A percentile compares a stretch with the other conserved stretches of the same genome.
phyloP scores from a whole-genome alignment of 2,888 invertebrate genomes.

The Sipha maydis region DNA sequence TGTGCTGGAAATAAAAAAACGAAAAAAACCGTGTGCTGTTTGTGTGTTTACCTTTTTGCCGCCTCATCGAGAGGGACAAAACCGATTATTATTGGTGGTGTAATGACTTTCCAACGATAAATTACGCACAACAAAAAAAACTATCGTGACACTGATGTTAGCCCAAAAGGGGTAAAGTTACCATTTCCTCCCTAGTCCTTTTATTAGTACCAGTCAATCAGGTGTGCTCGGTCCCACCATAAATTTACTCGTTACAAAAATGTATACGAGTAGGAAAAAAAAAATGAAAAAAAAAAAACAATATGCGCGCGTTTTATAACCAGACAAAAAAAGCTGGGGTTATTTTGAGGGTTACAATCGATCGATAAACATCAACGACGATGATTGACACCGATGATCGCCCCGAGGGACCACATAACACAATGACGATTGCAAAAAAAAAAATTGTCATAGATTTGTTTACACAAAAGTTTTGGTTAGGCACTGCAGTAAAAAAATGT shows the following conservation, averaged over 20 bases:
- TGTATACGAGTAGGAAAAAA: neutral
- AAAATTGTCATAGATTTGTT: conserved; percentile 57
- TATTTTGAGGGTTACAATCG: conserved; percentile 59
- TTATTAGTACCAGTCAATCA: conserved; percentile 61
- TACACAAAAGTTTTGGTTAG: conserved; percentile 58
- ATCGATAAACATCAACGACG: conserved; percentile 62
- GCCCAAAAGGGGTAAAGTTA: conserved; percentile 60
- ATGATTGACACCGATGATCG: conserved; percentile 62
- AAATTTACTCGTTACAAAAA: conserved; percentile 59
- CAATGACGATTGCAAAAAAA: conserved; percentile 54
- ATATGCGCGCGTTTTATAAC: conserved; percentile 54
- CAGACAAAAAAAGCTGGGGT: conserved; percentile 49
- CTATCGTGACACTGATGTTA: conserved; percentile 61
- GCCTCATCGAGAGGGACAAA: conserved; percentile 61
- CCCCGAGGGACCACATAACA: conserved; percentile 50
- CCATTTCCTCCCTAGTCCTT: conserved; percentile 55
- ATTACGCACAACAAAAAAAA: conserved; percentile 54
- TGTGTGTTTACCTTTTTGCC: conserved; percentile 62
- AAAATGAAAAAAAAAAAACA: conserved; percentile 45
- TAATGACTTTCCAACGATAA: conserved; percentile 61
- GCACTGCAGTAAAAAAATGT: neutral
- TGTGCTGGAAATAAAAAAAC: conserved; percentile 33
- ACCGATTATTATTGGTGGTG: conserved; percentile 62
- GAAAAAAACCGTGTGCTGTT: neutral
- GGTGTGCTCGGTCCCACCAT: conserved; percentile 60